Conservation (phyloP, 2,113 vertebrate species). For the Lutjanus erythropterus region DNA sequence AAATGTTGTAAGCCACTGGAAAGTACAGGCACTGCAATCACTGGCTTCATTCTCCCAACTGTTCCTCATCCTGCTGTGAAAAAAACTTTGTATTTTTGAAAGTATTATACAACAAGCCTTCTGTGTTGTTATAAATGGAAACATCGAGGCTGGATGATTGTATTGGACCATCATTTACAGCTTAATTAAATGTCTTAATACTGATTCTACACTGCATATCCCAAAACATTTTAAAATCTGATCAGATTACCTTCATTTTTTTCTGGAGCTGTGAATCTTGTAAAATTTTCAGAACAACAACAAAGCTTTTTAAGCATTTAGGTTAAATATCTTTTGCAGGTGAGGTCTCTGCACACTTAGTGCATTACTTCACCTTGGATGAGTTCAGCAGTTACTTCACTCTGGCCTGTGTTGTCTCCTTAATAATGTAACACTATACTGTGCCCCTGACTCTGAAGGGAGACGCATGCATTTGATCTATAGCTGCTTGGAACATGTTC, state of each 20-base stretch:
- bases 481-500: conserved; percentile 35
- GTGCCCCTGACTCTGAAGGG: not conserved
- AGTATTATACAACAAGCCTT: not conserved
- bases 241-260: not conserved
- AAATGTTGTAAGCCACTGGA: not conserved
- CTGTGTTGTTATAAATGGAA: not conserved
- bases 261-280: not conserved
- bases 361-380: conserved; percentile 11
- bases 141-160: not conserved
- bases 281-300: not conserved
- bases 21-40: not conserved
- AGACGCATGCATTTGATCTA: conserved; percentile 41
- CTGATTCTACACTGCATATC: too few species aligned
- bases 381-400: conserved; percentile 44
- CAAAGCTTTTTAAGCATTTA: not conserved
- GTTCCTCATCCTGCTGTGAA: not conserved
- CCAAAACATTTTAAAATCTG: not conserved
- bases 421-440: conserved; percentile 34
- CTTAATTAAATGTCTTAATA: not conserved
- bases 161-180: not conserved
- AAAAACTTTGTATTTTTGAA: not conserved
- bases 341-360: conserved; percentile 1
- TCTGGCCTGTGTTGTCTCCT: conserved; percentile 30
- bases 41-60: not conserved
- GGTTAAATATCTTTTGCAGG: conserved; percentile 1